A percentile compares a stretch with the other conserved stretches of the same genome.
Conservation (phyloP, 2,113 vertebrate genomes). For the Thryonomys swinderianus region DNA sequence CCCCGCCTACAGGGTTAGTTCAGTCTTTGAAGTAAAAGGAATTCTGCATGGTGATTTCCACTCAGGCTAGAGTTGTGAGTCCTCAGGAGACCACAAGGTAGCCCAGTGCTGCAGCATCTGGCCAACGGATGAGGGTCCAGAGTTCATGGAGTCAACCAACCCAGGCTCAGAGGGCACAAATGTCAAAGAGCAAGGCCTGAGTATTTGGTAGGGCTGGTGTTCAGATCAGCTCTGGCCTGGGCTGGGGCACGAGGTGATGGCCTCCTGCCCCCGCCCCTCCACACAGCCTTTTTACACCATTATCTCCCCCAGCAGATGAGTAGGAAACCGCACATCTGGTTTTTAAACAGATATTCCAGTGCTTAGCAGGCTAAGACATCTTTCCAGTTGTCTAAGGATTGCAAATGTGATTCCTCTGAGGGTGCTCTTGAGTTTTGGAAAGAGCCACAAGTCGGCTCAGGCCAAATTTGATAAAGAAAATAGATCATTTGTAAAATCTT, state of each 20-base stretch:
- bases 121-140: no score
- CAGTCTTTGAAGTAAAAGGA: background rate
- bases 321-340: background rate
- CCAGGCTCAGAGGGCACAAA: rapidly evolving
- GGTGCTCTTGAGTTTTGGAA: background rate
- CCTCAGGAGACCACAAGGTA: background rate
- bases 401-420: background rate
- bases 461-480: background rate
- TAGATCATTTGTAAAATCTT: background rate
- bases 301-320: background rate
- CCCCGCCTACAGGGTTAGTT: background rate
- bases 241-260: background rate
- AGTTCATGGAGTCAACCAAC: background rate
- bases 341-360: background rate
- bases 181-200: background rate
- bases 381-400: background rate
- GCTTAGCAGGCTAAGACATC: background rate
- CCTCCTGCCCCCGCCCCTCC: background rate
- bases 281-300: background rate
- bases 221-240: background rate
- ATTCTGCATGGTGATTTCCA: background rate
- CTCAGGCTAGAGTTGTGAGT: background rate
- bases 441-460: background rate
- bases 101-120: no score
- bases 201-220: rapidly evolving